These are phyloP conservation scores for Agrochola lota DNA, from an alignment of 2,888 invertebrate genomes.

Conservation along the genomic window DNA sequence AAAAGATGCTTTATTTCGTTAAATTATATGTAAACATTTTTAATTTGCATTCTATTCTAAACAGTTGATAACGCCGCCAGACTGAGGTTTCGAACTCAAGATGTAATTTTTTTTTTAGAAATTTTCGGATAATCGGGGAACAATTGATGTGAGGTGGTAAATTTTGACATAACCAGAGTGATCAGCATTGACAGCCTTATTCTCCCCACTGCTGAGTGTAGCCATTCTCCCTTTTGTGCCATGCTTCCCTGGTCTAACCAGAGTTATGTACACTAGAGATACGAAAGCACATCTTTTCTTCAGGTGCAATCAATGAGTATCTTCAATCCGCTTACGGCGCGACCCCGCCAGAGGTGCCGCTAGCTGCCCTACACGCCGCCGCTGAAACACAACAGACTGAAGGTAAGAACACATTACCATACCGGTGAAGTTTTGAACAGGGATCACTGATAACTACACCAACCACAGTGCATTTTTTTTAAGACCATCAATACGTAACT, in stretches of 20 bases:
- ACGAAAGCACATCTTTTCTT: not conserved
- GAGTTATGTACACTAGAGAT: not conserved
- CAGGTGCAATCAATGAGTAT: constrained; percentile 88
- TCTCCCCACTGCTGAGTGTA: too few species aligned
- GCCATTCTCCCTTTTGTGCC: too few species aligned
- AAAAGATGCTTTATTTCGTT: too few species aligned
- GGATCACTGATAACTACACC: not conserved
- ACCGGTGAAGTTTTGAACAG: not conserved
- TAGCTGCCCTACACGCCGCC: constrained; percentile 72
- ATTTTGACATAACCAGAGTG: not conserved
- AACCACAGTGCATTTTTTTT: not conserved
- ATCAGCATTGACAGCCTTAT: not conserved
- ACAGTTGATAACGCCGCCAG: too few species aligned
- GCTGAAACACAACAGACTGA: constrained; percentile 78
- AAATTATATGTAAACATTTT: too few species aligned
- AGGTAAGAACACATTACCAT: constrained; percentile 65
- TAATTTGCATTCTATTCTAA: too few species aligned
- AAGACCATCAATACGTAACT: not conserved
- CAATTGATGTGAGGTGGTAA: not conserved
- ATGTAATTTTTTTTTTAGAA: not conserved
- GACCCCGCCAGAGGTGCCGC: constrained; percentile 80
- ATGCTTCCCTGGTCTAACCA: not conserved
- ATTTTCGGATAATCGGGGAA: not conserved
- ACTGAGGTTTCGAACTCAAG: too few species aligned
- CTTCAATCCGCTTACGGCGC: constrained; percentile 86